Conservation (phyloP, 2,797 vertebrate genomes). For the Eupleurogrammus muticus region DNA sequence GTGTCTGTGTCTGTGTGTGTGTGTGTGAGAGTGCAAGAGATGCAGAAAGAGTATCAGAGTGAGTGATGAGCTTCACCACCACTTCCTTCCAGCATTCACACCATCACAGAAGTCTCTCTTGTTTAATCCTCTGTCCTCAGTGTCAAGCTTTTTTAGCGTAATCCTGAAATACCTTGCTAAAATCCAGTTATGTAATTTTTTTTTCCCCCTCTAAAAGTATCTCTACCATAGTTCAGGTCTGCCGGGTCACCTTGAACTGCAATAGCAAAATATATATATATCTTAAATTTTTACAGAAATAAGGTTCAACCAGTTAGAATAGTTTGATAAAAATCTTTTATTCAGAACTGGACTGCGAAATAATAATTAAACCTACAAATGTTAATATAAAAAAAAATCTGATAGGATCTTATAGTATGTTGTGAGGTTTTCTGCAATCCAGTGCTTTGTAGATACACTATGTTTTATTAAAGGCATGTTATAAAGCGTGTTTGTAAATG, state of each 20-base stretch:
- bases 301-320: conserved; percentile 16
- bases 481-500: background rate
- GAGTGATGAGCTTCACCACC: conserved; percentile 70
- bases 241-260: conserved; percentile 49
- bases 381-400: background rate
- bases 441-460: background rate
- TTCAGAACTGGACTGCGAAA: background rate
- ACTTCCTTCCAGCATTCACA: conserved; percentile 70
- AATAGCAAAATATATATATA: conserved; percentile 6
- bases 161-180: conserved; percentile 71
- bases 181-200: conserved; percentile 64
- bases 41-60: conserved; percentile 42
- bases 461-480: background rate
- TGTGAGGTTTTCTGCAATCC: background rate
- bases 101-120: conserved; percentile 64
- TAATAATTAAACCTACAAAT: background rate
- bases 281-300: conserved; percentile 9
- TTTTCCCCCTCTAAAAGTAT: conserved; percentile 32
- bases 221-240: conserved; percentile 33
- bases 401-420: background rate
- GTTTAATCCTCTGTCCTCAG: conserved; percentile 61
- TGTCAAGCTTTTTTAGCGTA: conserved; percentile 60
- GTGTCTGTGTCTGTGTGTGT: conserved; percentile 12
- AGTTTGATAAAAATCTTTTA: background rate
- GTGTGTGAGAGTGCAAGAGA: conserved; percentile 14